Evolutionary conservation across 2,888 invertebrate species (phyloP).

Genomic region (Spodoptera littoralis): DNA sequence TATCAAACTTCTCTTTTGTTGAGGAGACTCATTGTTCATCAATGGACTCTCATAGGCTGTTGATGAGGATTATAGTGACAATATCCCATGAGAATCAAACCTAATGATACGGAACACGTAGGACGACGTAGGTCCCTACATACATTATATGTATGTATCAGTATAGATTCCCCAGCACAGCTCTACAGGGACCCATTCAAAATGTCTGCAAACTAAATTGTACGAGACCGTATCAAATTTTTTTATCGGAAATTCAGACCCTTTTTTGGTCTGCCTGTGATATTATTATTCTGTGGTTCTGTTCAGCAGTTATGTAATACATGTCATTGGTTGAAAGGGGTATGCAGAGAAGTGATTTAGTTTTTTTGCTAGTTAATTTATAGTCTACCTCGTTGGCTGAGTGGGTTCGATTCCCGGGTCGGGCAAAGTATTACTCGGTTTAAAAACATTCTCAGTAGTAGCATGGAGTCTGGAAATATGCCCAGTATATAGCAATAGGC

Average conservation of each 20-base stretch:
- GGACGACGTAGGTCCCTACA: neutral
- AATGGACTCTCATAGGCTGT: too few species aligned
- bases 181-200: slow-evolving; percentile 45
- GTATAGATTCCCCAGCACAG: slow-evolving; percentile 46
- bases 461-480: too few species aligned
- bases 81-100: slow-evolving; percentile 42
- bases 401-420: too few species aligned
- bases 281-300: slow-evolving; percentile 12
- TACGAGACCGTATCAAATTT: slow-evolving; percentile 28
- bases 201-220: slow-evolving; percentile 39
- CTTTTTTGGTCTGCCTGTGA: slow-evolving; percentile 12
- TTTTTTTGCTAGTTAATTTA: too few species aligned
- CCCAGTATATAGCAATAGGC: too few species aligned
- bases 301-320: neutral
- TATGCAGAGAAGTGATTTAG: too few species aligned
- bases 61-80: too few species aligned
- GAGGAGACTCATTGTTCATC: too few species aligned
- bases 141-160: slow-evolving; percentile 9
- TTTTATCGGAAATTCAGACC: slow-evolving; percentile 22
- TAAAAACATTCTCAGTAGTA: too few species aligned
- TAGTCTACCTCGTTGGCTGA: too few species aligned
- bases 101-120: slow-evolving; percentile 46
- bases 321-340: neutral
- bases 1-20: too few species aligned
- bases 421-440: too few species aligned